Evolutionary conservation across 2,797 vertebrate genomes (phyloP), one percentile per base, ranked within the genome.

Genomic region (Thunnus albacares): DNA sequence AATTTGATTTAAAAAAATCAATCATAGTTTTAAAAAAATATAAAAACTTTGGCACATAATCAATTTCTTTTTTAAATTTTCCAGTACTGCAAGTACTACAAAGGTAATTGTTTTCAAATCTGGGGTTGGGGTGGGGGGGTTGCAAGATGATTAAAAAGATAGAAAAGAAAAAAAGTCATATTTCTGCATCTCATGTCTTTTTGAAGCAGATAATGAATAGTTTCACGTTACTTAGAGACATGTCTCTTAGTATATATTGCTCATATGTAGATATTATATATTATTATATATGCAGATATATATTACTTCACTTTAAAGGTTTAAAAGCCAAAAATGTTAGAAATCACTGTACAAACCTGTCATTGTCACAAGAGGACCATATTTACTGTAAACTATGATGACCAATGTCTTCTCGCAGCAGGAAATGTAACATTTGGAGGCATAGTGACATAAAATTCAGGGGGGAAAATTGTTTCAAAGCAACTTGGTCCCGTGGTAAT

Each of bases 1-100:
- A 51, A 18, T 14, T 2, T 30, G 2, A 38, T 53, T 43, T 14
- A 11, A 70, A 75, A 30, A 49, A 28, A n/a, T 9, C 38, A 11
- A 62, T 30, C 41, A 26, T 49, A 65, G 49, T 26, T 55, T 65
- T 30, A 14, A 70, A 75, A 41, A 49, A 28, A n/a, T 9, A 24
- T 43, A 61, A 59, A n/a, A 24, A 53, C 12, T 30, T 28, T 79
- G 10, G n/a, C 28, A 10, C 15, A 4, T 67, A 66, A 70, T 72
- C 35, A 47, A 53, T 75, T 69, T 30, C 24, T 24, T 49, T 49
- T 18, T 18, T 49, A 30, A 30, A 30, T 60, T 77, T 60, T 35
- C 14, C 38, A 30, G n/a, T 30, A 24, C 20, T 11, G 47, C 33
- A 15, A 22, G 45, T 18, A 18, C 60, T 17, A 6, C 38, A 38